phyloP scores from a whole-genome alignment of 2,888 invertebrate genomes.

The Lithodes maja region DNA sequence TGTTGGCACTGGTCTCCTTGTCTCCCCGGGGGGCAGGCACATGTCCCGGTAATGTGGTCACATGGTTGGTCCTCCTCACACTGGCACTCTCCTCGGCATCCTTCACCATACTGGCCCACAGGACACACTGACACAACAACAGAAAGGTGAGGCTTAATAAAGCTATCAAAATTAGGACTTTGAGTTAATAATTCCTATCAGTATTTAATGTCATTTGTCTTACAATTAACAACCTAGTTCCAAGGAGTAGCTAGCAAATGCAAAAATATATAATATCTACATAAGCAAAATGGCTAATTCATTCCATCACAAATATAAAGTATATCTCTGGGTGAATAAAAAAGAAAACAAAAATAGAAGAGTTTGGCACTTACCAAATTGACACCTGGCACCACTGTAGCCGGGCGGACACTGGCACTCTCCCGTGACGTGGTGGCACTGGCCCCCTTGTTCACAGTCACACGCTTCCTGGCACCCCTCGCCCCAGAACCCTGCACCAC shows the following conservation, averaged over 20 bases:
- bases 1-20: conserved; percentile 75
- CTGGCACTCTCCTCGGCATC: conserved; percentile 37
- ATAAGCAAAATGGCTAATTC: no score
- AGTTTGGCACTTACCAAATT: conserved; percentile 19
- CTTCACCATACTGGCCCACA: conserved; percentile 56
- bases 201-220: no score
- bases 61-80: conserved; percentile 72
- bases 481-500: conserved; percentile 38
- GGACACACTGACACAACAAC: conserved; percentile 31
- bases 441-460: conserved; percentile 71
- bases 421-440: conserved; percentile 75
- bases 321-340: no score
- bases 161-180: no score
- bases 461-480: conserved; percentile 37
- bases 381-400: conserved; percentile 73
- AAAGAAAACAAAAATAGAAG: no score
- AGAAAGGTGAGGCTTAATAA: no score
- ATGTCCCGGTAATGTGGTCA: conserved; percentile 76
- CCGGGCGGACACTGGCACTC: conserved; percentile 76
- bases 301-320: no score
- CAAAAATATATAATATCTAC: no score
- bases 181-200: no score
- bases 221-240: no score
- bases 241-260: no score
- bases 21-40: conserved; percentile 76